These are phyloP conservation scores for Drosophila incognita DNA, from an alignment of 2,888 invertebrate genomes.

Conservation along the genomic window DNA sequence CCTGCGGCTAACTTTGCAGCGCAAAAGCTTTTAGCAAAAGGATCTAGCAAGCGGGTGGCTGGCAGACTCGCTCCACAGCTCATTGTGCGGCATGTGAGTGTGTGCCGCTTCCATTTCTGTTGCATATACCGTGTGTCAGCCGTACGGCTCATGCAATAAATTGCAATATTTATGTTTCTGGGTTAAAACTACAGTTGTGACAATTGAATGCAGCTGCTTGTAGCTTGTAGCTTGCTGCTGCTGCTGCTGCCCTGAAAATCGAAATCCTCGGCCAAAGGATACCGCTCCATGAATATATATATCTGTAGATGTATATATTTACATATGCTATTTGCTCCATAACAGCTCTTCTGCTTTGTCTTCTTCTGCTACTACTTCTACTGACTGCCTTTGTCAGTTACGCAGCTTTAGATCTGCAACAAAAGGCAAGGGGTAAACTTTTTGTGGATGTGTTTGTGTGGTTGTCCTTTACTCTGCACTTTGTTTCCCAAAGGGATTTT, in stretches of 20 bases:
- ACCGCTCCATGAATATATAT: conserved; percentile 20
- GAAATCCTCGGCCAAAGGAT: conserved; percentile 27
- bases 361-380: not conserved
- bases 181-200: conserved; percentile 68
- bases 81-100: conserved; percentile 11
- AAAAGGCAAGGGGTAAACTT: conserved; percentile 14
- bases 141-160: conserved; percentile 42
- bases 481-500: conserved; percentile 79
- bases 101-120: conserved; percentile 6
- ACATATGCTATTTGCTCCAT: conserved; percentile 7
- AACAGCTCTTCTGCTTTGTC: conserved; percentile 18
- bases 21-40: conserved; percentile 28
- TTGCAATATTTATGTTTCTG: conserved; percentile 77
- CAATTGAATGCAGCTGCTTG: conserved; percentile 49
- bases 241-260: not conserved
- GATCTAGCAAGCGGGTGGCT: not conserved
- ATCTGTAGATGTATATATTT: conserved; percentile 2
- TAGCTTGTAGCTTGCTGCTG: conserved; percentile 1
- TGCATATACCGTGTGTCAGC: not conserved
- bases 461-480: conserved; percentile 53
- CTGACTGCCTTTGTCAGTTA: conserved; percentile 50
- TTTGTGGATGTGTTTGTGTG: not conserved
- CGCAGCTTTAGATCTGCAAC: conserved; percentile 40
- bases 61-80: not conserved
- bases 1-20: conserved; percentile 3